Conservation (phyloP, 1,140 invertebrate genomes). For the Trachelipus rathkii region DNA sequence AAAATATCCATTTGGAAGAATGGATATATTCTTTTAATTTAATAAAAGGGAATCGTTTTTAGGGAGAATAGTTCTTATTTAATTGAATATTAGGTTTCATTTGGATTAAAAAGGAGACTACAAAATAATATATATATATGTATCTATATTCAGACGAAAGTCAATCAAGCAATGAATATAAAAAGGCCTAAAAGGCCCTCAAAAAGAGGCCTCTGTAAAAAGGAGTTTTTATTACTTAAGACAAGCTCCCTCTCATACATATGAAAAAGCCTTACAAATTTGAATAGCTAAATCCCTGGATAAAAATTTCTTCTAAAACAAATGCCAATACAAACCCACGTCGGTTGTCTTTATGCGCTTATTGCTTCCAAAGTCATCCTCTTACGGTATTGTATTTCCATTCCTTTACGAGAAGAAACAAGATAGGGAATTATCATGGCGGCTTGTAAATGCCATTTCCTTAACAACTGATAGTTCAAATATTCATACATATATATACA, state of each 20-base stretch:
- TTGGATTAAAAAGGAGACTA: not conserved
- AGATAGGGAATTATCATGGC: not conserved
- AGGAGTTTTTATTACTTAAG: not conserved
- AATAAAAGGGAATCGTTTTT: not conserved
- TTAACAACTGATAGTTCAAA: conserved; percentile 1
- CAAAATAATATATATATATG: not conserved
- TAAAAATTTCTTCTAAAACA: not conserved
- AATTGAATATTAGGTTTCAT: not conserved
- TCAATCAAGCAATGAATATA: conserved; percentile 6
- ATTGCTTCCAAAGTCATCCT: not conserved
- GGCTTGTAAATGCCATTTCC: not conserved
- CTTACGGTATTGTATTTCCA: not conserved
- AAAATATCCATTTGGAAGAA: not conserved
- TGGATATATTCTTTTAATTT: not conserved
- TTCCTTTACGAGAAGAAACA: not conserved
- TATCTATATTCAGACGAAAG: not conserved
- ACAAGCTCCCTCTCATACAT: not conserved
- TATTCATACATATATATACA: conserved; percentile 1
- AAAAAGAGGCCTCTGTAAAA: not conserved
- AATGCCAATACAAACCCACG: not conserved
- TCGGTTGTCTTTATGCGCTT: not conserved
- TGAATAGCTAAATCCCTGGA: conserved; percentile 3
- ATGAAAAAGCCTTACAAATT: conserved; percentile 8
- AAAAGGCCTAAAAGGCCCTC: not conserved
- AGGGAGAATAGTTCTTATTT: not conserved